phyloP scores from a whole-genome alignment of 2,888 invertebrate species.

The Pasiphila rectangulata region DNA sequence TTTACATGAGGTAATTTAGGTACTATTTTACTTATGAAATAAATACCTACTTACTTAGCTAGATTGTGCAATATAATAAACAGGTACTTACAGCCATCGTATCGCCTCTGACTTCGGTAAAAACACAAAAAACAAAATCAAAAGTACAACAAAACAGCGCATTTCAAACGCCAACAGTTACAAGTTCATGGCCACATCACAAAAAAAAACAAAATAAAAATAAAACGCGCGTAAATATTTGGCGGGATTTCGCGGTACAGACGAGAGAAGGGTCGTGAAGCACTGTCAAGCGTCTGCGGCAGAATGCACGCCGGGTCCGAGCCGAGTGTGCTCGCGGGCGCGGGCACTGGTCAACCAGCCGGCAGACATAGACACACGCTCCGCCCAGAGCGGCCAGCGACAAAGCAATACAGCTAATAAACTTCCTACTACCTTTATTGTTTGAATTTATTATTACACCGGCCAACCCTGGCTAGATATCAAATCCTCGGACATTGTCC shows the following conservation, averaged over 20 bases:
- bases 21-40: too few relatives aligned
- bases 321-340: conserved; percentile 44
- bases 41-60: too few relatives aligned
- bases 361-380: conserved; percentile 26
- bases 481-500: neutral
- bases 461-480: neutral
- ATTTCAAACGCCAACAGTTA: conserved; percentile 51
- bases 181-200: conserved; percentile 20
- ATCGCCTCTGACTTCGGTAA: conserved; percentile 69
- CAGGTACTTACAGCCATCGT: conserved; percentile 79
- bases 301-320: conserved; percentile 46
- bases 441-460: conserved; percentile 16
- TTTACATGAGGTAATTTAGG: too few relatives aligned
- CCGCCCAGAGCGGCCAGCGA: conserved; percentile 40
- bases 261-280: conserved; percentile 43
- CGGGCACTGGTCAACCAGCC: conserved; percentile 62
- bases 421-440: conserved; percentile 18
- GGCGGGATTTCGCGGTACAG: conserved; percentile 56
- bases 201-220: conserved; percentile 27
- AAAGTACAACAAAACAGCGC: conserved; percentile 69
- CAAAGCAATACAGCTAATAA: conserved; percentile 38
- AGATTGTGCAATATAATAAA: too few relatives aligned
- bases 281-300: conserved; percentile 57
- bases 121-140: conserved; percentile 75
- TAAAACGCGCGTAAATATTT: conserved; percentile 51